phyloP scores from a whole-genome alignment of 2,113 vertebrate genomes.

The Alethe castanea region DNA sequence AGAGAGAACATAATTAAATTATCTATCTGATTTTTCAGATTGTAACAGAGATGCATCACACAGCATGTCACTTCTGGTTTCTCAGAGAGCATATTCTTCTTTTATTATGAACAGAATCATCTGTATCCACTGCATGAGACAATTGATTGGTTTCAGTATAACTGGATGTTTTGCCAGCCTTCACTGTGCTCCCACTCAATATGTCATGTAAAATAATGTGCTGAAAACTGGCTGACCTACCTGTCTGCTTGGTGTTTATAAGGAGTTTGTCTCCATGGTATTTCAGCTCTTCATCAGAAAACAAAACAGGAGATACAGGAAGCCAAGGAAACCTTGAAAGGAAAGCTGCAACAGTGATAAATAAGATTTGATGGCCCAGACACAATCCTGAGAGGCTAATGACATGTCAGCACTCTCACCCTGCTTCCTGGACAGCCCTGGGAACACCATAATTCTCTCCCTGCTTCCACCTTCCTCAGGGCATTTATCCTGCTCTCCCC shows the following conservation, averaged over 20 bases:
- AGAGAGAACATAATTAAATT: conserved; percentile 54
- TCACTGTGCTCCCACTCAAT: conserved; percentile 34
- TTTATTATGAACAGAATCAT: conserved; percentile 65
- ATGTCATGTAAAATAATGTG: conserved; percentile 46
- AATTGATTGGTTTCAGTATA: conserved; percentile 59
- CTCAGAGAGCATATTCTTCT: conserved; percentile 60
- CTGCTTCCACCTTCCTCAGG: neutral
- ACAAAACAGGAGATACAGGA: neutral
- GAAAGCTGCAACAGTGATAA: neutral
- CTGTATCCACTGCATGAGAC: conserved; percentile 54
- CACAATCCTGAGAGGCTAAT: neutral
- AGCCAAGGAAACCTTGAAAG: neutral
- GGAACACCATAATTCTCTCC: neutral
- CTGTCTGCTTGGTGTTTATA: conserved; percentile 16
- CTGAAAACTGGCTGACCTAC: conserved; percentile 24
- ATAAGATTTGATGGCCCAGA: neutral
- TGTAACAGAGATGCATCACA: conserved; percentile 52
- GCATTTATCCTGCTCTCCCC: neutral
- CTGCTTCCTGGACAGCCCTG: neutral
- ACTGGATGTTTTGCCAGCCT: conserved; percentile 67
- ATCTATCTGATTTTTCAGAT: conserved; percentile 68
- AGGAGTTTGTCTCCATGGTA: conserved; percentile 37
- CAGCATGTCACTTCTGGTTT: conserved; percentile 61
- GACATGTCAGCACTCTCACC: neutral
- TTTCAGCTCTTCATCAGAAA: conserved; percentile 40